Evolutionary conservation across 2,113 vertebrate genomes (phyloP), one percentile per base, ranked within the genome.

Genomic region (Colistium nudipinnis): DNA sequence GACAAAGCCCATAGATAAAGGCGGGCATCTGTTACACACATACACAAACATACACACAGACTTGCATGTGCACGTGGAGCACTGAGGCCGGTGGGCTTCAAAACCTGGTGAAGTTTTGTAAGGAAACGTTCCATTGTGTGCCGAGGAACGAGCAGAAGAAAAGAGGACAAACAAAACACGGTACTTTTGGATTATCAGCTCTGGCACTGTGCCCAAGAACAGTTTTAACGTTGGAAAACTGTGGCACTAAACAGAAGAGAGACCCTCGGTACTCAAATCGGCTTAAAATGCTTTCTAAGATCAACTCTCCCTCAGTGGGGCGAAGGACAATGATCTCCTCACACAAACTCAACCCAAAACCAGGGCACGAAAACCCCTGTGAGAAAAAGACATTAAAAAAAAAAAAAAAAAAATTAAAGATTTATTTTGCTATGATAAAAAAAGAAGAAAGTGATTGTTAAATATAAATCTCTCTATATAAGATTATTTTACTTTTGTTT

Each of bases 381-480:
- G 74, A 39, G 28, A 82, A 83, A 85, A 78, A 88, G 71, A 74
- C 85, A 90, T 84, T 73, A 70, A 76, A 35, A 63, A 56, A 59
- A 73, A 78, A 74, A 85, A 78, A 88, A 85, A 89, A 59, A 73
- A 78, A 74, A 85, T 76, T 87, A 85, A 89, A 90, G 86, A 90
- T 93, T 90, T 93, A 94, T 94, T 93, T 94, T 93, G 91, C 78
- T 94, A 93, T 91, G 72, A 68, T 88, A 76, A 83, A 90, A 91
- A 89, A 87, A 85, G 73, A 87, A 80, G 81, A 89, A 91, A 84
- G 43, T 65, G 83, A 92, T 91, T 92, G 88, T 92, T 92, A 89
- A 92, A 91, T 93, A 93, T 92, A 93, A 93, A 93, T 92, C 80
- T 88, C 87, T 92, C 84, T 94, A 93, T 93, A 94, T 91, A 92